phyloP scores from a whole-genome alignment of 1,140 invertebrate genomes.

The Aethina tumida region DNA sequence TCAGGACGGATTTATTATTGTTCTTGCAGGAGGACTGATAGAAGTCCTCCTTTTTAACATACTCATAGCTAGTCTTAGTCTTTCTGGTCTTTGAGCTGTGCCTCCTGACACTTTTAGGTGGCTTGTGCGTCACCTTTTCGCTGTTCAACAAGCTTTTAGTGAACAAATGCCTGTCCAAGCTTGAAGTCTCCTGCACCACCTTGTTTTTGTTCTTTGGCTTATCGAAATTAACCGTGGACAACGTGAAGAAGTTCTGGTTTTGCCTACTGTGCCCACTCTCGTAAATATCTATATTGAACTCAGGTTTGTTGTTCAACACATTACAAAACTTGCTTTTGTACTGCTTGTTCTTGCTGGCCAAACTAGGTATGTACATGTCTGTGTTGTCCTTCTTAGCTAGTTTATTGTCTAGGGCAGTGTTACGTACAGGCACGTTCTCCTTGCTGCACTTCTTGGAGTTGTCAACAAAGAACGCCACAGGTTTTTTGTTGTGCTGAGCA shows the following conservation, averaged over 20 bases:
- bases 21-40: slow-evolving; percentile 19
- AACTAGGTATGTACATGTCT: slow-evolving; percentile 42
- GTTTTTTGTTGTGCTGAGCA: slow-evolving; percentile 20
- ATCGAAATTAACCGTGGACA: slow-evolving; percentile 40
- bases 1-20: slow-evolving; percentile 25
- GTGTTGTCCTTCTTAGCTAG: slow-evolving; percentile 11
- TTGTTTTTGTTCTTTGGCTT: slow-evolving; percentile 42
- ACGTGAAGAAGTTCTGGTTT: slow-evolving; percentile 27
- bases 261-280: slow-evolving; percentile 16
- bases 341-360: slow-evolving; percentile 40
- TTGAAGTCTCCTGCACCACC: slow-evolving; percentile 35
- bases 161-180: slow-evolving; percentile 42
- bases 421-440: slow-evolving; percentile 32
- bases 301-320: slow-evolving; percentile 33
- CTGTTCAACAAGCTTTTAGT: slow-evolving; percentile 28
- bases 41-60: slow-evolving; percentile 39
- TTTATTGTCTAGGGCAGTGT: slow-evolving; percentile 23
- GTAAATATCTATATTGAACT: slow-evolving; percentile 29
- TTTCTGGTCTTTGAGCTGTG: slow-evolving; percentile 34
- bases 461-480: slow-evolving; percentile 45
- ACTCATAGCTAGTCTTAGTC: slow-evolving; percentile 33
- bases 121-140: slow-evolving; percentile 44
- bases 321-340: slow-evolving; percentile 42
- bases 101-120: slow-evolving; percentile 38
- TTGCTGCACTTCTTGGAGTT: slow-evolving; percentile 29